phyloP scores from a whole-genome alignment of 2,797 vertebrate genomes.

The Acomys russatus region DNA sequence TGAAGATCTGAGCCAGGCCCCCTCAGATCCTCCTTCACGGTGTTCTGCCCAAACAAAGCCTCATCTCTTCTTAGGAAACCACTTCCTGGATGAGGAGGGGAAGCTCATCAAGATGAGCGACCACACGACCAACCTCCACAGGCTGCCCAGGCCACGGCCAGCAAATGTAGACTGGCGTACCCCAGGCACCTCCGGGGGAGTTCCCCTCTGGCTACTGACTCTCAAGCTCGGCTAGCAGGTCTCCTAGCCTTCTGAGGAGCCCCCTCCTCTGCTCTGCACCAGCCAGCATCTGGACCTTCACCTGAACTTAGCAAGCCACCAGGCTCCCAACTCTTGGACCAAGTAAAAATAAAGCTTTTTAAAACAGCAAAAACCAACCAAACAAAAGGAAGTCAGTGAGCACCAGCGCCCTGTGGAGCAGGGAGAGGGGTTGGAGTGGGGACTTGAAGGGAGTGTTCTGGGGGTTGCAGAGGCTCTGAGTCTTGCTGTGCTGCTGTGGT shows the following conservation, averaged over 20 bases:
- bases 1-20: constrained; percentile 84
- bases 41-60: constrained; percentile 78
- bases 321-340: neutral
- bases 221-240: constrained; percentile 70
- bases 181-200: constrained; percentile 82
- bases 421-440: no score
- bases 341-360: neutral
- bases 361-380: neutral
- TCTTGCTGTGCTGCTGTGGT: neutral
- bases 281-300: neutral
- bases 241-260: neutral
- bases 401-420: neutral
- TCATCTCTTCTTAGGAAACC: constrained; percentile 83
- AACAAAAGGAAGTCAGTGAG: neutral
- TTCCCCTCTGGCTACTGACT: constrained; percentile 85
- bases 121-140: constrained; percentile 82
- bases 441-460: neutral
- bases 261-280: neutral
- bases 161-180: no score
- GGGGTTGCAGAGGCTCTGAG: neutral
- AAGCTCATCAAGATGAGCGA: constrained; percentile 85
- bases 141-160: neutral
- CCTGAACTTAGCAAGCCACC: neutral
- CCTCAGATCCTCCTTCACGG: constrained; percentile 85
- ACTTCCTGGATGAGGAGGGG: constrained; percentile 71